Evolutionary conservation across 2,888 invertebrate genomes (phyloP), one percentile per base, ranked within the genome.

Genomic region (Auanema freiburgensis): DNA sequence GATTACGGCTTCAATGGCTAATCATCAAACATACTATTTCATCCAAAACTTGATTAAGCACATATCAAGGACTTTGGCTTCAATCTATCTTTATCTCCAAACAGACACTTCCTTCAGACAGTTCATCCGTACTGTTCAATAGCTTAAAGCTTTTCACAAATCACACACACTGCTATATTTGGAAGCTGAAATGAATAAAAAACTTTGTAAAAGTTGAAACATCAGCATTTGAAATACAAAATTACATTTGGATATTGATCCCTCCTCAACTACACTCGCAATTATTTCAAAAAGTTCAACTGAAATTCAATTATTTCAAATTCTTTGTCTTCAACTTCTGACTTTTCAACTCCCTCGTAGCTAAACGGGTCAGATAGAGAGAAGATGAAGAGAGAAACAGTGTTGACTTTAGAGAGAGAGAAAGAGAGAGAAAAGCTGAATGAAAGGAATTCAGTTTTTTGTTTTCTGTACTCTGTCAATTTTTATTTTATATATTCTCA

Each of bases 271-370:
- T 18, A 46, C 46, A 16, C 46, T 18, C 21, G 46, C 16, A 46
- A 46, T 18, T 46, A 46, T 18, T 46, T 46, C 21, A 46, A 46
- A 46, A 46, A 18, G 46, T 18, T 21, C 46, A 46, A 46, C 16
- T 16, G 16, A 16, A 16, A 46, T 18, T 46, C 24, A 52, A 52
- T 24, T n/a, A 23, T 18, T 23, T n/a, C 33, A 33, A 33, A 33
- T 33, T 33, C 33, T 33, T 33, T 33, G 33, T 33, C 33, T 33
- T 33, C 33, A 33, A 33, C 33, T 33, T 33, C 33, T 33, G 33
- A 33, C 33, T 33, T 33, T 8, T 33, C 33, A 33, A 3, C 33
- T 8, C 33, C 33, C 33, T 33, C 8, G 33, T 33, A 33, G 33
- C 33, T 33, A 33, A 33, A 33, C 33, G 33, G n/a, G n/a, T n/a